These are phyloP conservation scores for Coleophora flavipennella DNA, from an alignment of 2,888 invertebrate species.

Conservation along the genomic window DNA sequence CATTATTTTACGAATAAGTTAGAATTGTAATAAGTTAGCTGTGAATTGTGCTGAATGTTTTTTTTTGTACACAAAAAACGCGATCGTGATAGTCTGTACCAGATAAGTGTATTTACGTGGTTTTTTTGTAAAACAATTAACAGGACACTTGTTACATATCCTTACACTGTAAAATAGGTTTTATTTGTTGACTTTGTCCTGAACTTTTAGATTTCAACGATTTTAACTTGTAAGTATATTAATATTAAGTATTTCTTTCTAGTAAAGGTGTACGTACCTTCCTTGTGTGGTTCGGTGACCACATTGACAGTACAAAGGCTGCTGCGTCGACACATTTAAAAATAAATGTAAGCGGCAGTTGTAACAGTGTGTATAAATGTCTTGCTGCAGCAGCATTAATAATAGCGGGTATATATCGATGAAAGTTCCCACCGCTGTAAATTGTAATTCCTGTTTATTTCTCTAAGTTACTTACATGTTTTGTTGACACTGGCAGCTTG, in stretches of 20 bases:
- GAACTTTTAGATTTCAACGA: conserved; percentile 1
- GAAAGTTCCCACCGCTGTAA: conserved; percentile 63
- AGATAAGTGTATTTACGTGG: conserved; percentile 52
- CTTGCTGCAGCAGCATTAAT: conserved; percentile 41
- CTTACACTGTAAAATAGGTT: conserved; percentile 50
- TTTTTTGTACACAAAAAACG: conserved; percentile 16
- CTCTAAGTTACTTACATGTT: conserved; percentile 21
- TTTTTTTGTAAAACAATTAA: conserved; percentile 26
- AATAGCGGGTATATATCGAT: conserved; percentile 58
- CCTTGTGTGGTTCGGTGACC: conserved; percentile 10
- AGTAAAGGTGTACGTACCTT: background rate
- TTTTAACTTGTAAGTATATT: background rate
- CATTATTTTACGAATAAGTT: conserved; percentile 18
- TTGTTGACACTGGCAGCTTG: conserved; percentile 32
- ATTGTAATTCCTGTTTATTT: conserved; percentile 30
- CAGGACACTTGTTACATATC: conserved; percentile 65
- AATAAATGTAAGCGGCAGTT: conserved; percentile 13
- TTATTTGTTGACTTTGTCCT: conserved; percentile 19
- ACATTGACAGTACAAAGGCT: conserved; percentile 16
- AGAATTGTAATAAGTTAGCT: conserved; percentile 30
- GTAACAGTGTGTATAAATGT: conserved; percentile 27
- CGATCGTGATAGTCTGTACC: conserved; percentile 42
- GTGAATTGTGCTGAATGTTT: conserved; percentile 27
- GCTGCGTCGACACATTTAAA: conserved; percentile 8
- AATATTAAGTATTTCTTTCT: background rate